Percentiles rank a stretch among this genome's conserved stretches.
Conservation (phyloP, 2,113 vertebrate genomes). For the Chaenocephalus aceratus region DNA sequence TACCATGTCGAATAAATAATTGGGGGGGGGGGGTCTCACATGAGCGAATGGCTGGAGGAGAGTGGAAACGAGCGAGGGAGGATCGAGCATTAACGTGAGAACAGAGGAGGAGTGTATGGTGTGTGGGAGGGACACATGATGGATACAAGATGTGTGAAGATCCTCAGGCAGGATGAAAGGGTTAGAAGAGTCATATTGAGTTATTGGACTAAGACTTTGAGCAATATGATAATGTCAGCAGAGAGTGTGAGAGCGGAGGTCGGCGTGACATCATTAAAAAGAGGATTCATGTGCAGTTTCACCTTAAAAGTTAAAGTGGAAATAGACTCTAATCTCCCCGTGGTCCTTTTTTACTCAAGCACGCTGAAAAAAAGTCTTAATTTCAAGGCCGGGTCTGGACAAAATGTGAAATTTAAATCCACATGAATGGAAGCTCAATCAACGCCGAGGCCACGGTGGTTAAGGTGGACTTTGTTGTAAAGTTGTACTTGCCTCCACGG, state of each 20-base stretch:
- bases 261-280: slow-evolving; percentile 63
- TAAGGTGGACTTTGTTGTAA: slow-evolving; percentile 38
- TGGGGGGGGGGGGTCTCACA: slow-evolving; percentile 8
- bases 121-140: slow-evolving; percentile 77
- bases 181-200: slow-evolving; percentile 63
- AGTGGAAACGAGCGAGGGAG: slow-evolving; percentile 59
- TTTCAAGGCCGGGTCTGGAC: slow-evolving; percentile 28
- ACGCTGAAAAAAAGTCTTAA: slow-evolving; percentile 21
- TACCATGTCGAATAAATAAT: slow-evolving; percentile 29
- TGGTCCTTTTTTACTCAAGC: slow-evolving; percentile 20
- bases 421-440: slow-evolving; percentile 36
- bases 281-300: slow-evolving; percentile 50
- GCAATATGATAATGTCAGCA: slow-evolving; percentile 60
- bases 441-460: background rate
- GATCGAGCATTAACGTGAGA: slow-evolving; percentile 70
- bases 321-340: slow-evolving; percentile 42
- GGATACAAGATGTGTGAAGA: slow-evolving; percentile 81
- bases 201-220: slow-evolving; percentile 60
- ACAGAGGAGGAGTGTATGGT: slow-evolving; percentile 66
- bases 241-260: slow-evolving; percentile 36
- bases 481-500: slow-evolving; percentile 33
- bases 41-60: slow-evolving; percentile 30
- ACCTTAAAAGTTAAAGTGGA: slow-evolving; percentile 54
- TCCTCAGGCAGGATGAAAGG: slow-evolving; percentile 68
- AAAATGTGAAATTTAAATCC: slow-evolving; percentile 37